Base-by-base conservation (phyloP, 2,797 vertebrate genomes). In the Anguilla megastoma region DNA sequence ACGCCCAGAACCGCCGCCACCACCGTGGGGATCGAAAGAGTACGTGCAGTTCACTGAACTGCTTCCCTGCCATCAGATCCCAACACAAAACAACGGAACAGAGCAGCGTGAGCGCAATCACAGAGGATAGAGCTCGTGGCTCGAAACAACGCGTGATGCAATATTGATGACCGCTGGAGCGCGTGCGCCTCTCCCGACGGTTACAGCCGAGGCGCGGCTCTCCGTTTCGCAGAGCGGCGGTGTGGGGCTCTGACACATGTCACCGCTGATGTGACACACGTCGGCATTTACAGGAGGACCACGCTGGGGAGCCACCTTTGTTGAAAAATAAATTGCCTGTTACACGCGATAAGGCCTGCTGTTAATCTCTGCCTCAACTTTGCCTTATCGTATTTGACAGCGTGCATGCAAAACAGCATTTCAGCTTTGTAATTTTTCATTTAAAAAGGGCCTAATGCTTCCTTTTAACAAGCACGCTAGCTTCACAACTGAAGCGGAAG, bases 141-240 rank as follows among this genome's bases (percentile, higher is more conserved):
- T 93, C 92, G 85, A 93, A 95, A 89, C 89, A 4, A 91, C 91
- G 92, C 91, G 84, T 24, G 6, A 95, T 95, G 90, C 91, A 95
- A 94, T 93, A 96, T 95, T 95, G 93, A 95, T 95, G 94, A 87
- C 92, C 90, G 91, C 92, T 85, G 45, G 92, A 91, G 92, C 84
- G 80, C 69, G 74, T 79, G 58, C 87, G 86, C 87, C 83, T 74
- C 86, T 89, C 84, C 24, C 30, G 84, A 66, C 24, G 41, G 58
- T 66, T 36, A 4, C 33, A 58, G 52, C 1, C 66, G 33, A 21
- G 54, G 52, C 76, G 54, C 48, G 4, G 48, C 41, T 90, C 66
- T 90, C 33, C 71, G 50, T 86, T 71, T 69, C 56, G 92, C 82
- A 0, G 91, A 91, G 87, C 88, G n/a, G 33, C 85, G 74, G 85